Conservation (phyloP, 2,888 invertebrate species). For the Allygus modestus region DNA sequence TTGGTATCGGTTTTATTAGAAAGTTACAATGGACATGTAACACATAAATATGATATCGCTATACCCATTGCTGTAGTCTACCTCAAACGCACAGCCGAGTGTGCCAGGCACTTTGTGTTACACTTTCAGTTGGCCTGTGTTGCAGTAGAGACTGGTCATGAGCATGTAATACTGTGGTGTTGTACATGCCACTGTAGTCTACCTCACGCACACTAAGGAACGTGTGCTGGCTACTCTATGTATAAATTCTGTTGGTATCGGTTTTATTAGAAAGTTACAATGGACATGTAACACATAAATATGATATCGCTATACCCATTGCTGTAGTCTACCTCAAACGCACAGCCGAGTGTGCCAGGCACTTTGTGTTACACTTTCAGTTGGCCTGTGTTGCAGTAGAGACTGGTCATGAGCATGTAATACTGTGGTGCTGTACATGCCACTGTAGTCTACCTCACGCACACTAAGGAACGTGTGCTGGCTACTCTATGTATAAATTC, state of each 20-base stretch:
- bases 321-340: slow-evolving; percentile 15
- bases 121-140: slow-evolving; percentile 1
- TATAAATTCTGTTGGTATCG: neutral
- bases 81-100: neutral
- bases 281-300: slow-evolving; percentile 28
- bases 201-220: neutral
- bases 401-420: neutral
- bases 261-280: neutral
- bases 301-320: neutral
- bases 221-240: neutral
- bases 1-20: neutral
- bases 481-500: neutral
- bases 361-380: slow-evolving; percentile 2
- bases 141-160: neutral
- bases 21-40: slow-evolving; percentile 4
- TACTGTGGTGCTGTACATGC: neutral
- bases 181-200: slow-evolving; percentile 16
- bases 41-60: slow-evolving; percentile 14
- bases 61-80: slow-evolving; percentile 15
- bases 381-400: neutral
- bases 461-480: neutral
- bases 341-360: neutral
- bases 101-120: neutral
- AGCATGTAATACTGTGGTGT: slow-evolving; percentile 11
- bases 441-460: slow-evolving; percentile 23